These are phyloP conservation scores for Callopanchax toddi DNA, from an alignment of 2,113 vertebrate species.

Conservation along the genomic window DNA sequence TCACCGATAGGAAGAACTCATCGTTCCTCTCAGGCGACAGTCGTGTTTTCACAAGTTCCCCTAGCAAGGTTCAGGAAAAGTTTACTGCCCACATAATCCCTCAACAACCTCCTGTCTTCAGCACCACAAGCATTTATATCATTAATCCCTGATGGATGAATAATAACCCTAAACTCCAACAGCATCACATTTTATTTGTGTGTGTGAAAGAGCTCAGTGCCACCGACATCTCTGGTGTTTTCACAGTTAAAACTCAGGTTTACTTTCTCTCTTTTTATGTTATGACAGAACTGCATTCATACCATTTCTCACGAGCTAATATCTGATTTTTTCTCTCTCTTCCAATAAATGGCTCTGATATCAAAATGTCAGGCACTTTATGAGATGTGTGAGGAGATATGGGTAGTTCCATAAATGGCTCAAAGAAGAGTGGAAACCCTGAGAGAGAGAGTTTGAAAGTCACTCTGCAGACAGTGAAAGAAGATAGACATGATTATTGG, in stretches of 20 bases:
- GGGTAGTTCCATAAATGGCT: slow-evolving; percentile 52
- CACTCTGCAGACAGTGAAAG: background rate
- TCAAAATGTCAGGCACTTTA: slow-evolving; percentile 70
- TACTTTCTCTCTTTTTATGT: slow-evolving; percentile 45
- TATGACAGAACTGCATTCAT: slow-evolving; percentile 39
- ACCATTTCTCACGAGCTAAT: slow-evolving; percentile 38
- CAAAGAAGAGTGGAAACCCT: slow-evolving; percentile 43
- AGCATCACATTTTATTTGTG: slow-evolving; percentile 37
- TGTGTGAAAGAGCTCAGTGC: slow-evolving; percentile 40
- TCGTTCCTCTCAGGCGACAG: slow-evolving; percentile 44
- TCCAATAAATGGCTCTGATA: slow-evolving; percentile 59
- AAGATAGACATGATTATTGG: slow-evolving; percentile 8
- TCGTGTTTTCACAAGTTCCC: slow-evolving; percentile 62
- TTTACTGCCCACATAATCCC: slow-evolving; percentile 68
- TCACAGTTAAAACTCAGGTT: slow-evolving; percentile 46
- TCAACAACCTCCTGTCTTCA: slow-evolving; percentile 33
- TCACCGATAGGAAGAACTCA: slow-evolving; percentile 22
- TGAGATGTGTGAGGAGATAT: slow-evolving; percentile 60
- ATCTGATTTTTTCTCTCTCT: slow-evolving; percentile 29
- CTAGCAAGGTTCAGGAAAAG: slow-evolving; percentile 61
- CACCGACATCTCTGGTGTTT: slow-evolving; percentile 39
- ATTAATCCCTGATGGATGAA: slow-evolving; percentile 44
- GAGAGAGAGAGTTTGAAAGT: slow-evolving; percentile 46
- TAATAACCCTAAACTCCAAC: slow-evolving; percentile 48
- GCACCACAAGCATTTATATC: slow-evolving; percentile 34